Evolutionary conservation across 2,113 vertebrate species (phyloP).

Genomic region (Peucedramus taeniatus): DNA sequence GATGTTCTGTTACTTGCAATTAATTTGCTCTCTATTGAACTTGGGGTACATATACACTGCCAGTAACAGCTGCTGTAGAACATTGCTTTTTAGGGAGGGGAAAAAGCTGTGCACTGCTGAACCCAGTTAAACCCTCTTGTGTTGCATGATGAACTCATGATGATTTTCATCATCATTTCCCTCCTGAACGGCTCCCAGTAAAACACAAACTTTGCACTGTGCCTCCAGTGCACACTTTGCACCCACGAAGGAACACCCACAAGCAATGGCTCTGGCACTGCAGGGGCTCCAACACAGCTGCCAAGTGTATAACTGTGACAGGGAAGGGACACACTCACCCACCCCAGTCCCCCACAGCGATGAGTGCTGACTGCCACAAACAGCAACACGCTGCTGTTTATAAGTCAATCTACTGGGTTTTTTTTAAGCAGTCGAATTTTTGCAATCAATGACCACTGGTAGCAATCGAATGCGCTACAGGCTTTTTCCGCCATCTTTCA

Average conservation of each 20-base stretch:
- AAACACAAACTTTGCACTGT: background rate
- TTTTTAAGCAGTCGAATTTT: fast-evolving
- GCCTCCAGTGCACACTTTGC: background rate
- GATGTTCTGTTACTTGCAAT: background rate
- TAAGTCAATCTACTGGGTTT: background rate
- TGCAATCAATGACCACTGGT: background rate
- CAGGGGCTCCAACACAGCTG: background rate
- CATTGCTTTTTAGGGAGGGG: background rate
- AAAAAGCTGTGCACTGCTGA: background rate
- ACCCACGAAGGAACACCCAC: background rate
- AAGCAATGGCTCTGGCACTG: background rate
- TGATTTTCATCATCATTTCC: background rate
- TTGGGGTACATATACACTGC: background rate
- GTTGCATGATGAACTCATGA: background rate
- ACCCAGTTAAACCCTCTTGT: background rate
- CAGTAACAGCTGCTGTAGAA: background rate
- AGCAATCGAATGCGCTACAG: background rate
- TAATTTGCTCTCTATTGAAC: background rate
- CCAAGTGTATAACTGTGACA: fast-evolving
- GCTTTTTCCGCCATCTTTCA: background rate
- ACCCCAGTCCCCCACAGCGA: fast-evolving
- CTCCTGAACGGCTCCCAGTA: background rate
- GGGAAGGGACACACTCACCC: background rate
- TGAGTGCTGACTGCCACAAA: background rate
- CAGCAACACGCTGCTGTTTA: fast-evolving